Evolutionary conservation across 30 jellyfish, hydroid and myxozoan genomes (phyloP), one percentile per base, ranked within the genome.

Genomic region (Pelagia noctiluca): DNA sequence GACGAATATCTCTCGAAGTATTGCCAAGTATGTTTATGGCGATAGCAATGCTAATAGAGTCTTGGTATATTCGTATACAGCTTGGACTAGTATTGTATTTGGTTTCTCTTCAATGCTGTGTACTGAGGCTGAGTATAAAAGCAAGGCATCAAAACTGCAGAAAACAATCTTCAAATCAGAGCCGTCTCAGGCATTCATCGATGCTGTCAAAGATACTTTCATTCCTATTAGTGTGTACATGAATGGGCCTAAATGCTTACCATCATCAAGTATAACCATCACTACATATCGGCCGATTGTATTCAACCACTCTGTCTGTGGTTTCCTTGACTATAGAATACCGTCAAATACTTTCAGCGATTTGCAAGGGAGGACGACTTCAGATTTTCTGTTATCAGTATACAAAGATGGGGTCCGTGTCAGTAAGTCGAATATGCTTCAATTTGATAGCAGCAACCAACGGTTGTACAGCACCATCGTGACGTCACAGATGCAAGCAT

Each of bases 281-380:
- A 79, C 64, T 35, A 84, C 67, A 13, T 37, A 62, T 29, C 89
- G 82, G 0, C 49, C 71, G 11, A 91, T 88, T 25, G 53, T 38
- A 62, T 22, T 84, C 49, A 76, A 61, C 38, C 22, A 60, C 36
- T 53, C 85, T 22, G 89, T 69, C 30, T 95, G 99, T 53, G 99
- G 99, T 10, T 69, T 53, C 42, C 33, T 80, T 33, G 88, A 63
- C 16, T 89, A 71, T 63, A 33, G 42, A 34, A 73, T 95, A 25
- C 95, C 96, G 2, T 35, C 35, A 8, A 81, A 76, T 29, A 71
- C 80, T 2, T 95, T 95, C 78, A 74, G 77, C 0, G 97, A 82
- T 38, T 34, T 50, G 34, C 21, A 46, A 16, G 90, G 92, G 29
- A 50, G 91, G 29, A 50, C 53, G 24, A 80, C 97, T 3, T 31